Conservation (phyloP, 2,113 vertebrate genomes). For the Sarotherodon lohbergeri region DNA sequence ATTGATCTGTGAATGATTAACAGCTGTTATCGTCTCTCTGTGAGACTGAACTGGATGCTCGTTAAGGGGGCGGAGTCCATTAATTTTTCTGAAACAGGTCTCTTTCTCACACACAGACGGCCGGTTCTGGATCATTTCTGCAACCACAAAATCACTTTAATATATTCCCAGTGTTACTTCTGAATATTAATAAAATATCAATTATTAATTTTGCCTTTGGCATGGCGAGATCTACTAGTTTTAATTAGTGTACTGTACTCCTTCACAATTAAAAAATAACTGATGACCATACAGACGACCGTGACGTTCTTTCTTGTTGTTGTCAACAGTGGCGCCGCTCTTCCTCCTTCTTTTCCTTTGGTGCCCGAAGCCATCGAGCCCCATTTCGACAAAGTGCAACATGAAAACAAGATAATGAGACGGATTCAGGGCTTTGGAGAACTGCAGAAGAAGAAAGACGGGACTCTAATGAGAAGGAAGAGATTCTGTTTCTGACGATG, state of each 20-base stretch:
- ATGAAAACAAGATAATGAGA: conserved; percentile 69
- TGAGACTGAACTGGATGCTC: neutral
- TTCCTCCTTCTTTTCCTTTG: conserved; percentile 37
- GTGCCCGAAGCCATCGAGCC: conserved; percentile 41
- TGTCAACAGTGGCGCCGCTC: conserved; percentile 83
- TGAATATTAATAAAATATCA: conserved; percentile 99
- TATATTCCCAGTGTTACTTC: conserved; percentile 99
- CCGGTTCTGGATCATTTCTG: conserved; percentile 80
- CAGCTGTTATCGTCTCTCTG: neutral
- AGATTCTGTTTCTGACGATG: conserved; percentile 51
- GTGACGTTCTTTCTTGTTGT: conserved; percentile 91
- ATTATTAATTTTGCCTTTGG: conserved; percentile 99
- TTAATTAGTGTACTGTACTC: conserved; percentile 99
- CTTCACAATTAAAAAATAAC: conserved; percentile 99
- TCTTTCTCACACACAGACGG: neutral
- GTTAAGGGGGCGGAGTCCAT: conserved; percentile 10
- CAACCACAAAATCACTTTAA: conserved; percentile 95
- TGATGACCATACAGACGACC: conserved; percentile 95
- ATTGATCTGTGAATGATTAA: conserved; percentile 2
- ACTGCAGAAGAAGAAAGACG: neutral
- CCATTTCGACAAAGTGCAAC: conserved; percentile 49
- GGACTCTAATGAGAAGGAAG: conserved; percentile 35
- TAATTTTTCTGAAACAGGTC: conserved; percentile 37
- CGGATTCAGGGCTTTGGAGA: conserved; percentile 51
- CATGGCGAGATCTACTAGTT: conserved; percentile 99